A percentile compares a stretch with the other conserved stretches of the same genome.
Evolutionary conservation across 2,888 invertebrate genomes (phyloP).

Genomic region (Linnaemya tessellans): DNA sequence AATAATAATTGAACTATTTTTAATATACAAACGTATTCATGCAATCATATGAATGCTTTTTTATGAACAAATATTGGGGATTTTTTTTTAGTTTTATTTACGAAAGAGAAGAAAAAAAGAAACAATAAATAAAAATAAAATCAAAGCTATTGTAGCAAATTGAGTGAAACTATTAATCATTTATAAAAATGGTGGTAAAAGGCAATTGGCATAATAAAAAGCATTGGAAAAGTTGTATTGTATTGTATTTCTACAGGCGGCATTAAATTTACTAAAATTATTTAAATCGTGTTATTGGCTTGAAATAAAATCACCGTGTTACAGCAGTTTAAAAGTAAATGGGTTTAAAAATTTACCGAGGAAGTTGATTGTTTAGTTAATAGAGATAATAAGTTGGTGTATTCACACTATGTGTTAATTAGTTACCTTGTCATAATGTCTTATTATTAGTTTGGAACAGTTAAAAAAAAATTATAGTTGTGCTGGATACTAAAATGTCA

Average conservation of each 20-base stretch:
- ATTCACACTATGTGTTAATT: too few species aligned
- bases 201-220: constrained; percentile 34
- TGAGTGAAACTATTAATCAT: constrained; percentile 64
- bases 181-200: constrained; percentile 49
- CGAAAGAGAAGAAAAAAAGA: too few species aligned
- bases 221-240: not conserved
- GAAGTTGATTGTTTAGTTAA: not conserved
- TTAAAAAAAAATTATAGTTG: too few species aligned
- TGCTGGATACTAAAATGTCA: too few species aligned
- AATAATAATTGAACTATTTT: constrained; percentile 52
- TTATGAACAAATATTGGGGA: not conserved
- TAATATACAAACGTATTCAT: constrained; percentile 19
- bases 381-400: not conserved
- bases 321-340: not conserved
- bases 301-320: not conserved
- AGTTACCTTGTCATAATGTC: too few species aligned
- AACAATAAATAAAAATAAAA: not conserved
- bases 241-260: not conserved
- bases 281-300: not conserved
- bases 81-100: constrained; percentile 18
- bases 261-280: constrained; percentile 4
- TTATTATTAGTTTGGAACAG: too few species aligned
- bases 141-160: constrained; percentile 38
- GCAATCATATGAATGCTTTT: not conserved
- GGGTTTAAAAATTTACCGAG: not conserved